These are phyloP conservation scores for Aeoliscus strigatus DNA, from an alignment of 2,797 vertebrate genomes.

Conservation along the genomic window DNA sequence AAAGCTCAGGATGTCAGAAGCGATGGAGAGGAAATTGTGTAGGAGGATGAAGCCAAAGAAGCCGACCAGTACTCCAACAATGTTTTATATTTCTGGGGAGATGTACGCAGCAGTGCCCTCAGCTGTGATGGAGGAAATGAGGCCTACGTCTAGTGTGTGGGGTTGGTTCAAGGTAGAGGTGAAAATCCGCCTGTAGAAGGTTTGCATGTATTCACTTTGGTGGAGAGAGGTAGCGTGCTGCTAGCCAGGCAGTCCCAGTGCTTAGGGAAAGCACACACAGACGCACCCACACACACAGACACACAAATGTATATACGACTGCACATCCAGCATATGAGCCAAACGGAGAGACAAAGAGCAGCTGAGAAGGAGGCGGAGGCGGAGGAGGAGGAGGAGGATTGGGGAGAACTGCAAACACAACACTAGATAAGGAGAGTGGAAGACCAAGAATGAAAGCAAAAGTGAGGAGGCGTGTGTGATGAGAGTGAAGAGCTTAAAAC, in stretches of 20 bases:
- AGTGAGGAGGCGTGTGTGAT: conserved; percentile 58
- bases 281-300: conserved; percentile 23
- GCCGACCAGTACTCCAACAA: no score
- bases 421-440: conserved; percentile 62
- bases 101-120: no score
- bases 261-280: conserved; percentile 18
- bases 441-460: conserved; percentile 59
- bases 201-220: no score
- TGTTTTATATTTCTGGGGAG: no score
- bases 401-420: conserved; percentile 56
- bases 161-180: no score
- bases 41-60: no score
- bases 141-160: no score
- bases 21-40: no score
- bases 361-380: conserved; percentile 65
- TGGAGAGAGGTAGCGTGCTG: background rate
- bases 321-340: conserved; percentile 34
- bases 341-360: conserved; percentile 63
- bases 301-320: conserved; percentile 39
- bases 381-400: conserved; percentile 60
- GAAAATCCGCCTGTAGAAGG: no score
- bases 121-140: no score
- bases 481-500: conserved; percentile 53
- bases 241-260: conserved; percentile 4
- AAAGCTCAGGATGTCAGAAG: no score